phyloP scores from a whole-genome alignment of 2,113 vertebrate genomes.

The Anoura caudifer region DNA sequence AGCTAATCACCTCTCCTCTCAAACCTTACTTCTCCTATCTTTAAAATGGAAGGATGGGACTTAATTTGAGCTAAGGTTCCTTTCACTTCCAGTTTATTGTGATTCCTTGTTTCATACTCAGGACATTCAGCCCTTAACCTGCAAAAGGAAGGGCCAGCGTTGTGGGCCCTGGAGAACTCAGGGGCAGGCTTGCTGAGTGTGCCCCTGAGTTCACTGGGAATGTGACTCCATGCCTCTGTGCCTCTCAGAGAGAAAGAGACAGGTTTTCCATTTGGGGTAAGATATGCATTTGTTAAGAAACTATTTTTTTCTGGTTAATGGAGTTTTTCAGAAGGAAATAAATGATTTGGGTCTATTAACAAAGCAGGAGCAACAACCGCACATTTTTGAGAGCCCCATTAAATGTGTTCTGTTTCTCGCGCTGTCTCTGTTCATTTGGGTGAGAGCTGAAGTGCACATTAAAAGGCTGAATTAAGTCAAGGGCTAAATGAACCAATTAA shows the following conservation, averaged over 20 bases:
- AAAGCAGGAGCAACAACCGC: conserved; percentile 5
- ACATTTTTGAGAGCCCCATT: conserved; percentile 57
- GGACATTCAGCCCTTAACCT: neutral
- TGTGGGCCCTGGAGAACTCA: neutral
- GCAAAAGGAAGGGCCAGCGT: no score
- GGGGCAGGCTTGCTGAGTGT: neutral
- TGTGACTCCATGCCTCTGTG: neutral
- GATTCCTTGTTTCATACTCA: neutral
- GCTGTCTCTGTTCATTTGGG: conserved; percentile 64
- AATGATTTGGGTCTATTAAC: conserved; percentile 69
- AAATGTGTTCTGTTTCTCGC: conserved; percentile 36
- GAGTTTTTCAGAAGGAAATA: conserved; percentile 57
- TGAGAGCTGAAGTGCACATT: conserved; percentile 67
- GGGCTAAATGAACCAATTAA: conserved; percentile 76
- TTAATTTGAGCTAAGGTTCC: neutral
- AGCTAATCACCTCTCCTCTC: neutral
- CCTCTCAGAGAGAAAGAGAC: neutral
- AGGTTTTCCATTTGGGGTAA: neutral
- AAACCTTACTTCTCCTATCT: neutral
- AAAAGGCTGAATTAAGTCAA: conserved; percentile 72
- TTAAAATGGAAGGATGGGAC: neutral
- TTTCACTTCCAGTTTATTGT: neutral
- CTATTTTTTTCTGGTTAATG: conserved; percentile 52
- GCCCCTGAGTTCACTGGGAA: neutral
- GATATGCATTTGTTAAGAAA: conserved; percentile 21